A percentile compares a stretch with the other conserved stretches of the same genome.
Conservation (phyloP, 2,888 invertebrate species). For the Temnothorax rugatulus region DNA sequence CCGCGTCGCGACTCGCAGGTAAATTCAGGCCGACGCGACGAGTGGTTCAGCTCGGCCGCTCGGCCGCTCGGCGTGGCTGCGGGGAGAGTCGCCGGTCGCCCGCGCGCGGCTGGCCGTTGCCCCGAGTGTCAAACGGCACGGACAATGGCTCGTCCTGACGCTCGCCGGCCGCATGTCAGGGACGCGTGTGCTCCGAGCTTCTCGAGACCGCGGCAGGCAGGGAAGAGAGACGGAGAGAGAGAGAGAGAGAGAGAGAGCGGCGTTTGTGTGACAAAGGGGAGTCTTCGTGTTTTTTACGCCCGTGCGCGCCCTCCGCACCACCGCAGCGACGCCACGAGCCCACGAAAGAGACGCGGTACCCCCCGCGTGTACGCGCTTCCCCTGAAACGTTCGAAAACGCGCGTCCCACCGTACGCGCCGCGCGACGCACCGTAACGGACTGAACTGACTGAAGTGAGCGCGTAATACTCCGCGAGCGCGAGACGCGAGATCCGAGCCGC, state of each 20-base stretch:
- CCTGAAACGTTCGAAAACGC: not conserved
- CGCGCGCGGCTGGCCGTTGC: slow-evolving; percentile 49
- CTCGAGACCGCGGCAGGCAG: not conserved
- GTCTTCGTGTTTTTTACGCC: not conserved
- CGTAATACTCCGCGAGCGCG: slow-evolving; percentile 23
- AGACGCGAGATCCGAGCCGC: not conserved
- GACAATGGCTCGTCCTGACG: slow-evolving; percentile 45
- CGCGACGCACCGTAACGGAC: slow-evolving; percentile 49
- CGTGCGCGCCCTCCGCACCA: slow-evolving; percentile 25
- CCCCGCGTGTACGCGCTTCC: not conserved
- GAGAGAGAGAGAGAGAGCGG: not conserved
- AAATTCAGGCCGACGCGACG: slow-evolving; percentile 14
- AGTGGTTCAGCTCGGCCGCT: slow-evolving; percentile 6
- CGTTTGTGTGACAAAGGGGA: not conserved
- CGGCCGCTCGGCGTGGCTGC: not conserved
- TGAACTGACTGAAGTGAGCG: slow-evolving; percentile 36
- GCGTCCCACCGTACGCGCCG: not conserved
- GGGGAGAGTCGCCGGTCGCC: not conserved
- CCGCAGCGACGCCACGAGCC: slow-evolving; percentile 35
- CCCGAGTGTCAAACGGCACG: slow-evolving; percentile 47
- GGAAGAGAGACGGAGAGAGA: not conserved
- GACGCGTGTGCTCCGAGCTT: slow-evolving; percentile 24
- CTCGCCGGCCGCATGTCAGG: slow-evolving; percentile 46
- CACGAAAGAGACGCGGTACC: slow-evolving; percentile 14
- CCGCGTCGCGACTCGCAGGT: slow-evolving; percentile 18